phyloP scores from a whole-genome alignment of 2,888 invertebrate genomes.

The Cactoblastis cactorum region DNA sequence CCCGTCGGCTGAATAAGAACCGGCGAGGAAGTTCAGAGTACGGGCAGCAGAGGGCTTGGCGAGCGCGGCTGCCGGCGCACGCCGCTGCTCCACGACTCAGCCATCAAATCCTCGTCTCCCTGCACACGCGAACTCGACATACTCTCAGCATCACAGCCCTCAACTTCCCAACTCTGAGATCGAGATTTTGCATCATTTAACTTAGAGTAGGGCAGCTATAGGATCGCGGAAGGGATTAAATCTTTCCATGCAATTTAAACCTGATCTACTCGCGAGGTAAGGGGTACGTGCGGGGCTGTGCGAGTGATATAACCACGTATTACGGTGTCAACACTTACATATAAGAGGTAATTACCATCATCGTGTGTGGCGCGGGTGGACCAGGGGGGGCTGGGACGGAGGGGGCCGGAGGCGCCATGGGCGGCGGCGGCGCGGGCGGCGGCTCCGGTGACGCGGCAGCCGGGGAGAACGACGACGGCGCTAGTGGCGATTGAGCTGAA shows the following conservation, averaged over 20 bases:
- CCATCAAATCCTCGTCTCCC: constrained; percentile 82
- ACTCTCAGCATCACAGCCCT: constrained; percentile 77
- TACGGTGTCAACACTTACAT: constrained; percentile 79
- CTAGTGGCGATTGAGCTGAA: constrained; percentile 79
- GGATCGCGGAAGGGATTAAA: constrained; percentile 33
- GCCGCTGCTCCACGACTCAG: constrained; percentile 74
- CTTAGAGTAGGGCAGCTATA: constrained; percentile 53
- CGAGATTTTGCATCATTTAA: constrained; percentile 72
- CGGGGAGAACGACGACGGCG: constrained; percentile 78
- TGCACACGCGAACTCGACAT: constrained; percentile 79
- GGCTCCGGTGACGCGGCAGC: constrained; percentile 80
- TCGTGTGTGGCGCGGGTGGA: constrained; percentile 73
- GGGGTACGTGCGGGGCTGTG: constrained; percentile 64
- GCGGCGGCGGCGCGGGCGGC: constrained; percentile 80
- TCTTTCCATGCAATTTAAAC: constrained; percentile 53
- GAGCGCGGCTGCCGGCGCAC: constrained; percentile 63
- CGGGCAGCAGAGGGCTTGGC: constrained; percentile 69
- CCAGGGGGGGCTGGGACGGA: constrained; percentile 59
- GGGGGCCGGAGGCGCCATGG: constrained; percentile 53
- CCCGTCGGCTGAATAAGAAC: constrained; percentile 15
- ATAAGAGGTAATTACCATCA: constrained; percentile 80
- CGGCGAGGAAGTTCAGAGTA: constrained; percentile 44
- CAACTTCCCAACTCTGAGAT: constrained; percentile 78
- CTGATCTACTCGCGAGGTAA: constrained; percentile 37
- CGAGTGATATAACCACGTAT: constrained; percentile 74